Evolutionary conservation across 2,797 vertebrate genomes (phyloP), one percentile per base, ranked within the genome.

Genomic region (Hozukius guyotensis): DNA sequence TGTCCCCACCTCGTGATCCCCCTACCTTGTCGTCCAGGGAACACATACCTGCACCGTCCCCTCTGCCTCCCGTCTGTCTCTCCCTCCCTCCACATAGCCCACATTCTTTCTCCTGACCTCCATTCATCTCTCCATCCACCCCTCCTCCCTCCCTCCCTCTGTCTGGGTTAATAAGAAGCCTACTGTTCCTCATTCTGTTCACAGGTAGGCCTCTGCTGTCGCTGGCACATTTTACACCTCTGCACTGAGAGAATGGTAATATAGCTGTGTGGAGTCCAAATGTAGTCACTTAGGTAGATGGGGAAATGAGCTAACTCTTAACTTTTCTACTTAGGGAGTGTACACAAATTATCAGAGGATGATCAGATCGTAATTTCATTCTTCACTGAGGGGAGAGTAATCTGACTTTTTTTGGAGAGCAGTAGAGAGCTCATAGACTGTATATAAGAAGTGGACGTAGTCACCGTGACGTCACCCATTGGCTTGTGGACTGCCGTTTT

Each of bases 31-130:
- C 14, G 8, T 63, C 70, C 61, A 75, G 59, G 53, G 31, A 87
- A 71, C 79, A 75, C 86, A 95, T 92, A 94, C 93, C 92, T 94
- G 86, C 78, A 63, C 13, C 11, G 49, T 84, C 88, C 87, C 83
- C 74, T 82, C 67, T 64, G 32, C 75, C 57, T 56, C 63, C 56
- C 7, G 25, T 68, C 76, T 84, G 65, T 70, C 84, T 73, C 84
- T 70, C 68, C 76, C 74, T 72, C 83, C 73, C 75, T 75, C 79
- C 65, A 81, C 94, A 95, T 96, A 91, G 85, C 89, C 90, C 73
- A 57, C 91, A 95, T 95, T 96, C 95, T 85, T 96, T 92, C 77
- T 88, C 64, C 74, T 89, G 91, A 95, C 91, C 93, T 92, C 88
- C 89, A 91, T 93, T 92, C 91, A 94, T 87, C 83, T 82, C 85